Evolutionary conservation across 2,797 vertebrate species (phyloP).

Genomic region (Aulostomus chinensis): DNA sequence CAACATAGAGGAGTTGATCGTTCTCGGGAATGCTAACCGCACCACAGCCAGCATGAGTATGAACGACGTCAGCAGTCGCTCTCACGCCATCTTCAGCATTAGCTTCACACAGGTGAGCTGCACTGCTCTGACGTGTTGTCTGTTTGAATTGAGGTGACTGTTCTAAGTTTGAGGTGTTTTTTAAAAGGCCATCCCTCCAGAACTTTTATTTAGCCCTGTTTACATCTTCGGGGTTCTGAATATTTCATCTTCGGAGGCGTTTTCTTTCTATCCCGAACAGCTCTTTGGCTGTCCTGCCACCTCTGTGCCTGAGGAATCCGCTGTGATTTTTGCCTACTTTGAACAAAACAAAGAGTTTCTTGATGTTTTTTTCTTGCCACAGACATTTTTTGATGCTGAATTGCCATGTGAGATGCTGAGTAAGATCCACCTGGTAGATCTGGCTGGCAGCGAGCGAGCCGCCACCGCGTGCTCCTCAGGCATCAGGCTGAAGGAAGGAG

Average conservation of each 20-base stretch:
- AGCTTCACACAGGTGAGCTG: conserved; percentile 89
- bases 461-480: conserved; percentile 85
- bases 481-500: conserved; percentile 90
- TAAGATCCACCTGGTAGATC: conserved; percentile 96
- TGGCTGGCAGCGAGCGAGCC: conserved; percentile 93
- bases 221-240: conserved; percentile 30
- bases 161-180: too few species aligned
- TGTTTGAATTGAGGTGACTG: too few species aligned
- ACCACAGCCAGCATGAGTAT: conserved; percentile 89
- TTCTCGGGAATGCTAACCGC: conserved; percentile 87
- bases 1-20: conserved; percentile 91
- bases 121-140: too few species aligned
- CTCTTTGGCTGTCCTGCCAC: conserved; percentile 18
- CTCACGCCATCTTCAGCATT: conserved; percentile 94
- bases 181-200: conserved; percentile 28
- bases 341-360: too few species aligned
- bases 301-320: conserved; percentile 16
- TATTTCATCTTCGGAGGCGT: conserved; percentile 38
- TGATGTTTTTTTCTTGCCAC: conserved; percentile 33
- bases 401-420: conserved; percentile 91
- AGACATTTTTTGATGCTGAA: conserved; percentile 91
- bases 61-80: conserved; percentile 92
- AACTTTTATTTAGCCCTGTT: conserved; percentile 39
- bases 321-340: too few species aligned
- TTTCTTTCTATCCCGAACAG: conserved; percentile 11